These are phyloP conservation scores for Drosophila tanythrix DNA, from an alignment of 2,888 invertebrate species.

Conservation along the genomic window DNA sequence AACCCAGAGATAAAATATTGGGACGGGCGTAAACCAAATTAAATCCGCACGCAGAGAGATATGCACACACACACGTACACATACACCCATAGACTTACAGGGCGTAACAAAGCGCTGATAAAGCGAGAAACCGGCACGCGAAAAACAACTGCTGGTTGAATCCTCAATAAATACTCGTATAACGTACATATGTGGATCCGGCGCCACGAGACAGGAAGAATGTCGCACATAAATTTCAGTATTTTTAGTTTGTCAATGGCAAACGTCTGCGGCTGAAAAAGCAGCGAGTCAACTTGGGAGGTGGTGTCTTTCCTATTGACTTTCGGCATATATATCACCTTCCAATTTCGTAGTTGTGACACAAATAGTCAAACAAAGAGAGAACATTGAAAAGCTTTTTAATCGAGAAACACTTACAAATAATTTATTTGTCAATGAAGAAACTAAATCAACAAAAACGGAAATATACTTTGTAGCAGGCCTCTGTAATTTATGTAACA, in stretches of 20 bases:
- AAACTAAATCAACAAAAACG: background rate
- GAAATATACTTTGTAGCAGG: background rate
- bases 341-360: conserved; percentile 8
- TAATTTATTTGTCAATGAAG: background rate
- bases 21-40: conserved; percentile 62
- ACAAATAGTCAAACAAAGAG: conserved; percentile 2
- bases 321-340: conserved; percentile 7
- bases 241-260: conserved; percentile 53
- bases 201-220: conserved; percentile 23
- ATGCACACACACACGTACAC: conserved; percentile 11
- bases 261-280: conserved; percentile 31
- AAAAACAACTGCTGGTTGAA: conserved; percentile 64
- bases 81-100: conserved; percentile 13
- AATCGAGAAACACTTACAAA: background rate
- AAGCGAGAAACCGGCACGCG: conserved; percentile 64
- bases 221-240: conserved; percentile 54
- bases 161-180: conserved; percentile 69
- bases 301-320: conserved; percentile 4
- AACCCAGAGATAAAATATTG: conserved; percentile 69
- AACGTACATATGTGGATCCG: conserved; percentile 55
- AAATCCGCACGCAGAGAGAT: conserved; percentile 63
- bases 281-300: background rate
- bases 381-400: background rate
- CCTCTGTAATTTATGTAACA: too few relatives aligned
- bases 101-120: conserved; percentile 73